A percentile compares a stretch with the other conserved stretches of the same genome.
phyloP scores from a whole-genome alignment of 2,113 vertebrate species.

The Motacilla tschutschensis region DNA sequence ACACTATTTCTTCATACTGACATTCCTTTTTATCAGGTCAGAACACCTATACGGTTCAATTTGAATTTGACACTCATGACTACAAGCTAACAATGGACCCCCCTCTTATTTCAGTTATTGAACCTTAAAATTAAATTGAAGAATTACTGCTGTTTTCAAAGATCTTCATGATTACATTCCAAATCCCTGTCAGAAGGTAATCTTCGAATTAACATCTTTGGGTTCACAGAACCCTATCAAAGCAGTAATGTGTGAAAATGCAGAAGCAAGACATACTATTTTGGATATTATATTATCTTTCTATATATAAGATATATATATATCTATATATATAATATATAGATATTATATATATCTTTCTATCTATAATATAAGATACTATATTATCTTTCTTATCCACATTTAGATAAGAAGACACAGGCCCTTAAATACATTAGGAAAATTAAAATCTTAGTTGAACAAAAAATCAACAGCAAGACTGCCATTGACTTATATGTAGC shows the following conservation, averaged over 20 bases:
- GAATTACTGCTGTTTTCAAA: not conserved
- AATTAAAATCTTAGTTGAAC: not conserved
- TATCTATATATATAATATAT: too few relatives aligned
- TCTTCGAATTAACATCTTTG: not conserved
- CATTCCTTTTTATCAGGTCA: not conserved
- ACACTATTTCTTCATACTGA: not conserved
- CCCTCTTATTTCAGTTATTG: not conserved
- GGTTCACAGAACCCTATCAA: not conserved
- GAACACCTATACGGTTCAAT: not conserved
- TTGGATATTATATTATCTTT: not conserved
- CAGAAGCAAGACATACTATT: not conserved
- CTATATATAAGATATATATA: too few relatives aligned
- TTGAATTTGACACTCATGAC: not conserved
- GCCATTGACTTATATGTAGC: accelerated
- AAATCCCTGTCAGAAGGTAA: not conserved
- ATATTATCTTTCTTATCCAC: not conserved
- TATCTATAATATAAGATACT: too few relatives aligned
- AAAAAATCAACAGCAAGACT: not conserved
- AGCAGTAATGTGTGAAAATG: not conserved
- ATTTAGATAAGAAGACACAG: not conserved
- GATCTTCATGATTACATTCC: not conserved
- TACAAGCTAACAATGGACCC: not conserved
- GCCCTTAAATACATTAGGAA: not conserved
- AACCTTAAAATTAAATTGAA: not conserved
- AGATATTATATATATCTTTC: too few relatives aligned